Percentiles rank a stretch among this genome's conserved stretches.
phyloP scores from a whole-genome alignment of 2,888 invertebrate genomes.

The Eudemis profundana region DNA sequence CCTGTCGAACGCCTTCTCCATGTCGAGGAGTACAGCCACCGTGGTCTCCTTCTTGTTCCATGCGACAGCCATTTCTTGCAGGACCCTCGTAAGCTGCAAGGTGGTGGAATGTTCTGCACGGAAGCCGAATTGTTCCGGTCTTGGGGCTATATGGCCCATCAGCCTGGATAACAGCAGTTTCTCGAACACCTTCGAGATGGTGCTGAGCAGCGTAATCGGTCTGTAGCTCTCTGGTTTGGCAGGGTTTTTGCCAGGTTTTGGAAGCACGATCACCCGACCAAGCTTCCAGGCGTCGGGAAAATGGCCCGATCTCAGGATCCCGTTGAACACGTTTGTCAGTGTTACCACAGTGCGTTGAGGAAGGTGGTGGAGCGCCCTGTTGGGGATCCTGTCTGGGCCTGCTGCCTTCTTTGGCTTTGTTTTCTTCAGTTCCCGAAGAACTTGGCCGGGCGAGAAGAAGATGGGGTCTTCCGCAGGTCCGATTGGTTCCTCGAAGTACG shows the following conservation, averaged over 20 bases:
- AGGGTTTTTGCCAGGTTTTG: constrained; percentile 33
- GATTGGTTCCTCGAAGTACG: neutral
- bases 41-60: neutral
- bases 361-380: neutral
- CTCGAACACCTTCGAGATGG: constrained; percentile 31
- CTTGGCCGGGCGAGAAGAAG: constrained; percentile 21
- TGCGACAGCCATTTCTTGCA: neutral
- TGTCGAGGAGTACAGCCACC: neutral
- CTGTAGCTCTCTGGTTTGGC: constrained; percentile 23
- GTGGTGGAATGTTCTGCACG: constrained; percentile 27
- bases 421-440: neutral
- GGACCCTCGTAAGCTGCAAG: constrained; percentile 23
- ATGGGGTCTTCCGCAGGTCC: constrained; percentile 5
- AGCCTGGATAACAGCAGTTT: constrained; percentile 15
- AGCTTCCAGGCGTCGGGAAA: constrained; percentile 31
- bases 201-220: constrained; percentile 31
- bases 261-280: constrained; percentile 34
- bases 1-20: no score
- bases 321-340: constrained; percentile 11
- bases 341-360: constrained; percentile 13
- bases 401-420: constrained; percentile 16
- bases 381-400: constrained; percentile 21
- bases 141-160: neutral
- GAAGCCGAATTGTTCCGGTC: constrained; percentile 32
- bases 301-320: constrained; percentile 30